These are phyloP conservation scores for Empidonax traillii DNA, from an alignment of 2,113 vertebrate genomes.

Conservation along the genomic window DNA sequence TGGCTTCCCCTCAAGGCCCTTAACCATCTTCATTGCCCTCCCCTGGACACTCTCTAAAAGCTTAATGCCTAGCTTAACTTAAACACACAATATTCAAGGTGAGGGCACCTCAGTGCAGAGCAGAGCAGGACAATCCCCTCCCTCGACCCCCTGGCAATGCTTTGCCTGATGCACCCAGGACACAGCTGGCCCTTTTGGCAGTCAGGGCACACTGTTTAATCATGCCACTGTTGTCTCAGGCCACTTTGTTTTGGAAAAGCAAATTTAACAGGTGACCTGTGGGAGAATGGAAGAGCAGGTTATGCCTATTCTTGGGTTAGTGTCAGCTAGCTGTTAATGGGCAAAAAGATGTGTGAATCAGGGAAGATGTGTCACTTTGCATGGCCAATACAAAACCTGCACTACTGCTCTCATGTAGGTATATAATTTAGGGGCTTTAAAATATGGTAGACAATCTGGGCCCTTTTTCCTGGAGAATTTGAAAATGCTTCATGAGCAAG, in stretches of 20 bases:
- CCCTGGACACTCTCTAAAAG: not conserved
- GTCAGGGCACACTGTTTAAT: not conserved
- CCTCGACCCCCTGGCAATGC: rapidly evolving
- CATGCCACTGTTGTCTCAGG: not conserved
- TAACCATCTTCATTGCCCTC: rapidly evolving
- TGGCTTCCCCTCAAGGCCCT: not conserved
- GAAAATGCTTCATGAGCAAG: not conserved
- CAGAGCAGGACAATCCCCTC: not conserved
- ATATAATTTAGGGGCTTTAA: not conserved
- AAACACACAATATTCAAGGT: not conserved
- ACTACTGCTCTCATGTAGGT: not conserved
- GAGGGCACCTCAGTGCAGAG: not conserved
- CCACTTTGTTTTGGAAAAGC: not conserved
- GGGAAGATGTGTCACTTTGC: not conserved
- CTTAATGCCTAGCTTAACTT: not conserved
- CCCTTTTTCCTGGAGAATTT: not conserved
- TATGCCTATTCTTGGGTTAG: not conserved
- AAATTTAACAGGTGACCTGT: not conserved
- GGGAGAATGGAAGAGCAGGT: not conserved
- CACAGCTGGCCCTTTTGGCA: rapidly evolving
- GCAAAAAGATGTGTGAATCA: not conserved
- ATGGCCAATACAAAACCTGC: not conserved
- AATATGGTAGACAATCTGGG: not conserved
- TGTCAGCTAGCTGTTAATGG: not conserved
- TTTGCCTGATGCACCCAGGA: not conserved